phyloP scores from a whole-genome alignment of 1,140 invertebrate species.

The Penaeus chinensis region DNA sequence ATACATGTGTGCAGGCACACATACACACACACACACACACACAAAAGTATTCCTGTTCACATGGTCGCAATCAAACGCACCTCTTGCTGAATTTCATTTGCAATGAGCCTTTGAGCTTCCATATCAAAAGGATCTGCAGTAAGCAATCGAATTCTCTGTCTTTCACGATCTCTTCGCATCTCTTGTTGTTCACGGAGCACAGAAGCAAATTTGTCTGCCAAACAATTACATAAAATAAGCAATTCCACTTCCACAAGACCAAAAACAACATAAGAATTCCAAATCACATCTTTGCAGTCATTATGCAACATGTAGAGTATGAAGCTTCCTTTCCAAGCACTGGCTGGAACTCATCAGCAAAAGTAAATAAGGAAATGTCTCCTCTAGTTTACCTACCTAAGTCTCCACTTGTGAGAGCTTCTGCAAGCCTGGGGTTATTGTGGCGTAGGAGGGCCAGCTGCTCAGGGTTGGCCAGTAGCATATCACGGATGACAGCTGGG shows the following conservation, averaged over 20 bases:
- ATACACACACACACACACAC: too few species aligned
- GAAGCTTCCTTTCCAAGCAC: not conserved
- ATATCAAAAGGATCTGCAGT: slow-evolving; percentile 95
- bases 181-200: slow-evolving; percentile 86
- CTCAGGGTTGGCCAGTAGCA: slow-evolving; percentile 92
- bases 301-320: not conserved
- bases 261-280: not conserved
- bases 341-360: not conserved
- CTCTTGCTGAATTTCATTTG: slow-evolving; percentile 85
- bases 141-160: slow-evolving; percentile 87
- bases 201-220: slow-evolving; percentile 82
- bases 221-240: slow-evolving; percentile 12
- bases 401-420: slow-evolving; percentile 87
- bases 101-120: slow-evolving; percentile 93
- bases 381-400: slow-evolving; percentile 71
- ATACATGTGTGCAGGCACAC: too few species aligned
- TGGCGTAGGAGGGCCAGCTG: slow-evolving; percentile 90
- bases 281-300: not conserved
- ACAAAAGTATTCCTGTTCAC: not conserved
- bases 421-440: slow-evolving; percentile 92
- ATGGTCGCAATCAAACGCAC: slow-evolving; percentile 35
- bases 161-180: slow-evolving; percentile 81
- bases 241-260: not conserved
- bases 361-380: not conserved
- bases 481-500: slow-evolving; percentile 87